Evolutionary conservation across 2,888 invertebrate species (phyloP), one percentile per base, ranked within the genome.

Genomic region (Gari tellinella): DNA sequence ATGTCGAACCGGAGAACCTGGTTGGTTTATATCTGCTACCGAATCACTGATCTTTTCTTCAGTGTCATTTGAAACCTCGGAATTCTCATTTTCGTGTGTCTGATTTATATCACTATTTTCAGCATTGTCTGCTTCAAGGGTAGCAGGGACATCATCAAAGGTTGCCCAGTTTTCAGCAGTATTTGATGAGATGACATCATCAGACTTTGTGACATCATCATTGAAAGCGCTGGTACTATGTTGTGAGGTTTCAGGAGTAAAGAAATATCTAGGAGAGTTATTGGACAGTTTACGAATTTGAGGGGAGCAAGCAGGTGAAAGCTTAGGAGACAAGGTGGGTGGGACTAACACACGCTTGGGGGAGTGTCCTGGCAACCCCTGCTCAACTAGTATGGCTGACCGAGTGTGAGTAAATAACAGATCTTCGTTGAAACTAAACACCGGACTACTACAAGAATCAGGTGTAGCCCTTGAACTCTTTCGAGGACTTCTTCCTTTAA

Each of bases 321-420:
- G 60, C 17, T 85, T 73, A 21, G 88, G 89, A 5, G 88, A 87
- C 10, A 87, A 70, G 2, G 84, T 84, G 19, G 88, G 89, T n/a
- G 89, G 88, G 23, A 89, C 83, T 14, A 89, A 69, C 41, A 89
- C 84, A 48, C 86, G 57, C 23, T 86, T 84, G 3, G 88, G 89
- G 7, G 89, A 89, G 14, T 75, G 64, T 8, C 82, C 84, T 15
- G 66, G 55, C 5, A 81, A 80, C 67, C 83, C 85, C 56, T 85
- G 82, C 41, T 85, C 76, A 14, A 89, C 80, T 23, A 89, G 72
- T 49, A 88, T 77, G n/a, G 88, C 88, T 41, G 88, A 83, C 43
- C 83, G 83, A 25, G 87, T 89, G 46, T 83, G 85, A 38, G 86
- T 85, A 70, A 89, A 89, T n/a, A 89, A 72, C 38, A 83, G 68